Conservation (phyloP, 2,888 invertebrate genomes). For the Zygothrica quintamaculata region DNA sequence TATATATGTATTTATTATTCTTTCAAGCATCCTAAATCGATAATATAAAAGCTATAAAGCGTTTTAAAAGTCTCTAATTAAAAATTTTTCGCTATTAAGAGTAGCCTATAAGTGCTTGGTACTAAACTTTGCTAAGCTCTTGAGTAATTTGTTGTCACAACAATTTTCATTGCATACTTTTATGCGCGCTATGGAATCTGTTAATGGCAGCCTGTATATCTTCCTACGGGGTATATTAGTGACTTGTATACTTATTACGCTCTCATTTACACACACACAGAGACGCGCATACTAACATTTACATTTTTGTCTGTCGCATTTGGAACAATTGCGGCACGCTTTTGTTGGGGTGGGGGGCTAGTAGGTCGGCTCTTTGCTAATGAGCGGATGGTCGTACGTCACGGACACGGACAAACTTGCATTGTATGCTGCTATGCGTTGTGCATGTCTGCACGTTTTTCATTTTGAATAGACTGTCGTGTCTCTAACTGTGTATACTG, state of each 20-base stretch:
- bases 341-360: constrained; percentile 15
- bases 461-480: constrained; percentile 49
- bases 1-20: no score
- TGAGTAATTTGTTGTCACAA: no score
- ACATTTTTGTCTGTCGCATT: constrained; percentile 53
- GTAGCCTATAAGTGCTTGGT: no score
- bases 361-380: constrained; percentile 64
- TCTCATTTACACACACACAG: constrained; percentile 33
- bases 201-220: background rate
- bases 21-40: no score
- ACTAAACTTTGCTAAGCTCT: no score
- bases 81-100: no score
- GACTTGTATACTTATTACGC: constrained; percentile 7
- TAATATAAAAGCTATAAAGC: no score
- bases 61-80: no score
- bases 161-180: constrained; percentile 1
- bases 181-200: background rate
- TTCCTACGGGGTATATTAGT: constrained; percentile 26
- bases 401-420: constrained; percentile 54
- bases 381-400: constrained; percentile 64
- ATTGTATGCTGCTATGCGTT: constrained; percentile 28
- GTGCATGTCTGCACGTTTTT: constrained; percentile 61
- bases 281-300: background rate
- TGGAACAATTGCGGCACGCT: constrained; percentile 59
- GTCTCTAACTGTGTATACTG: constrained; percentile 18